These are phyloP conservation scores for Hippoglossus hippoglossus DNA, from an alignment of 2,797 vertebrate genomes.

Conservation along the genomic window DNA sequence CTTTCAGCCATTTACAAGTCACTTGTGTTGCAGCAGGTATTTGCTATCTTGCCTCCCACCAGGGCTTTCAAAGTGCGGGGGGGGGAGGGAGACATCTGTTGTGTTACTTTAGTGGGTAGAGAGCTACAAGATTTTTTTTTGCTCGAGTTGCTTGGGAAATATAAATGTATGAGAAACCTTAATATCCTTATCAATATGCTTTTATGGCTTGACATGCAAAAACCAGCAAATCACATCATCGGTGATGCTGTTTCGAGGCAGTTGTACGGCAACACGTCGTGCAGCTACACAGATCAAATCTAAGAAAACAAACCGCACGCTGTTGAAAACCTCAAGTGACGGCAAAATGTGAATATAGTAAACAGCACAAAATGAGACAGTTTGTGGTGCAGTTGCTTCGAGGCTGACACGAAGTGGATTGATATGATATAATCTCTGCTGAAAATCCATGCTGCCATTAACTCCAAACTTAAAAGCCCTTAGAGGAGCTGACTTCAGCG, in stretches of 20 bases:
- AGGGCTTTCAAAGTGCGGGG: slow-evolving; percentile 18
- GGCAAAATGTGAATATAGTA: not conserved
- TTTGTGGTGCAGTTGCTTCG: not conserved
- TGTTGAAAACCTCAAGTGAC: not conserved
- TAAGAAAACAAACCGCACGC: not conserved
- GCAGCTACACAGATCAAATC: not conserved
- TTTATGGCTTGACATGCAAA: no score
- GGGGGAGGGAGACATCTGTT: slow-evolving; percentile 6
- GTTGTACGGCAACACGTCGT: not conserved
- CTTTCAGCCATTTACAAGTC: slow-evolving; percentile 42
- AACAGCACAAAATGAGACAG: not conserved
- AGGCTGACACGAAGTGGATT: not conserved
- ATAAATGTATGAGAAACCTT: not conserved
- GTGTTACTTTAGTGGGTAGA: slow-evolving; percentile 9
- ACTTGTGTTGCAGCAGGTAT: slow-evolving; percentile 16
- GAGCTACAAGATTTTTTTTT: slow-evolving; percentile 11
- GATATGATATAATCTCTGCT: not conserved
- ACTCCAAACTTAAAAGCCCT: not conserved
- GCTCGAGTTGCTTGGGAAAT: not conserved
- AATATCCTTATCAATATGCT: not conserved
- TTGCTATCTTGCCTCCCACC: slow-evolving; percentile 11
- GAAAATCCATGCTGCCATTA: not conserved
- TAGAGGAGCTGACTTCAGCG: not conserved
- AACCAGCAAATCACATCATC: no score
- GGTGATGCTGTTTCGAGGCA: no score